Evolutionary conservation across 2,888 invertebrate genomes (phyloP), one percentile per base, ranked within the genome.

Genomic region (Mesopsocus fuscifrons): DNA sequence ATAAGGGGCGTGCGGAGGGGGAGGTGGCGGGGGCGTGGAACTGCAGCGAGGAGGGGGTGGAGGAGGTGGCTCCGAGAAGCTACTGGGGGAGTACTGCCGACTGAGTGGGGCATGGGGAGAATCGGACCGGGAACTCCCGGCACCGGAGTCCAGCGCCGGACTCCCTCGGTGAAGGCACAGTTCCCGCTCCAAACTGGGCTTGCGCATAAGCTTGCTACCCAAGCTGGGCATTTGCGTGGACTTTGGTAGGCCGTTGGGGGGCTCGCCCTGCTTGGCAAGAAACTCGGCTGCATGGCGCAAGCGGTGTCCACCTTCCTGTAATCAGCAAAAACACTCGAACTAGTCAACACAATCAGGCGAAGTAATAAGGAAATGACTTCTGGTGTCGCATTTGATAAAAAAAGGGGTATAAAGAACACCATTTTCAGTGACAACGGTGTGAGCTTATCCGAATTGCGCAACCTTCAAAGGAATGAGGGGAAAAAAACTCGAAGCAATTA

Each of bases 151-250:
- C 46, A 87, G 64, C 15, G 59, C 85, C 6, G 89, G 88, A 58
- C 87, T 87, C 41, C 83, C 81, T 47, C 85, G 72, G 51, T 79
- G 74, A 16, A 77, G 62, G 49, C 71, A 74, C 45, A 81, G 63
- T 59, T 87, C 87, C 41, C 85, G 71, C 63, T 89, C 89, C 50
- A 89, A 71, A 61, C 87, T 88, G 31, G 87, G 84, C 58, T 88
- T 88, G 42, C 88, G 72, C 49, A 79, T 84, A 40, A 88, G 67
- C 61, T 87, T 85, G 46, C 75, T 72, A 52, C 69, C 66, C 46
- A 76, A 62, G 42, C 71, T 68, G 49, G 67, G 67, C 48, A 75
- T 34, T 9, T 44, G 52, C 35, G 51, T 66, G 23, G 65, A 61
- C 55, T 69, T 67, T 47, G 64, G 58, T 44, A 67, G 62, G 40